Evolutionary conservation across 2,797 vertebrate species (phyloP), one percentile per base, ranked within the genome.

Genomic region (Mallotus villosus): DNA sequence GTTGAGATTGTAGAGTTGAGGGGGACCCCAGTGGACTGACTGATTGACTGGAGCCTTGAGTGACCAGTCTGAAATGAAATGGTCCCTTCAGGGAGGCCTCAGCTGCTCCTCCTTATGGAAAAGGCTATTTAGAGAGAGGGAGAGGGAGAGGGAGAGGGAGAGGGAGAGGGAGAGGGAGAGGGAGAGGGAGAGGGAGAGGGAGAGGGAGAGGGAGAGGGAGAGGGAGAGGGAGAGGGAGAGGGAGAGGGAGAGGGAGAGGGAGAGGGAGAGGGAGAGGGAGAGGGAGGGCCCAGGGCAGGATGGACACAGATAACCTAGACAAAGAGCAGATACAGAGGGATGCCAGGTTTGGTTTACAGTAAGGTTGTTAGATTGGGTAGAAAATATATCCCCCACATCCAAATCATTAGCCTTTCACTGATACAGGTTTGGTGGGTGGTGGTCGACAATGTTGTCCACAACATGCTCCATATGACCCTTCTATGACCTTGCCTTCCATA

Each of bases 1-100:
- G 22, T 32, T 19, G 46, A 51, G 34, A 19, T 11, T 21, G 25
- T 7, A 53, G 16, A 32, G 37, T 19, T 12, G 70, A 22, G 55
- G 32, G 14, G 58, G 65, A 80, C 77, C 81, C 79, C 65, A 24
- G 73, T 76, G 79, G 61, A 27, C 69, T 71, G 66, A 1, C 74
- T 85, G 81, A 85, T 78, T 81, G 79, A 85, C 79, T 78, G 75
- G 78, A 63, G 67, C 73, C 37, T 75, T 74, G 68, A 81, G 74
- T 82, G 84, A 79, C 81, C 80, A 62, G 76, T 80, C 74, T 73
- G 78, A 76, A 69, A 70, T 68, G 61, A 62, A 60, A 46, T 46
- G 27, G 60, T 82, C 74, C 67, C 73, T 79, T 74, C 63, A 61
- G 71, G 73, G 76, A 74, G 73, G 76, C 64, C 81, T 80, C 81